Base-by-base conservation (phyloP, 1,140 invertebrate species). In the Vollenhovia emeryi region DNA sequence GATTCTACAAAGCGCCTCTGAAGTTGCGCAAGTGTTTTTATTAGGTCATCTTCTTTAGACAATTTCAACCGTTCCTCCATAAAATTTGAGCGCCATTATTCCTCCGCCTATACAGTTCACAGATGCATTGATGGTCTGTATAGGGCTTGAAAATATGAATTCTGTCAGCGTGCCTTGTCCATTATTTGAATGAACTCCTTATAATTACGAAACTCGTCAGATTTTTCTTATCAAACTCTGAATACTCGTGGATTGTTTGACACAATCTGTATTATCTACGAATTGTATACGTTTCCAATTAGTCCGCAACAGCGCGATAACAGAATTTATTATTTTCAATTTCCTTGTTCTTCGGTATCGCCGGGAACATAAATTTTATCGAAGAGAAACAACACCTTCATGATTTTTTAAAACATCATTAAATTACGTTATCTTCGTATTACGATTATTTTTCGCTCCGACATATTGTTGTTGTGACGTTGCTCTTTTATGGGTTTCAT, bases 221-320 rank as follows among this genome's bases (percentile, higher is more conserved):
- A 66, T 45, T n/a, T 78, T 50, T 36, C 40, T 7, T 62, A 48
- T 27, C 27, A 15, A 21, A 27, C 13, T 18, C 33, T 50, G 11
- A 48, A 30, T 21, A 21, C n/a, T 13, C 2, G 27, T 30, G 7
- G 7, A 27, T 21, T 7, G 27, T 59, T n/a, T n/a, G n/a, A n/a
- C n/a, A n/a, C 21, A 5, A 75, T 59, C n/a, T 21, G 8, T 52
- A 27, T 76, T 21, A 45, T 64, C 27, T 24, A 2, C 3, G 27
- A 27, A 24, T 52, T 52, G 13, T 52, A 9, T 68, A 68, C 21
- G 2, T 8, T 52, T 68, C 5, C n/a, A 78, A 50, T 64, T 66
- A 66, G 13, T 64, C 33, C 33, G 7, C 9, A 27, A 18, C 40
- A 66, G 36, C 30, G 18, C 3, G 75, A 79, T 79, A 79, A 79